Evolutionary conservation across 2,113 vertebrate genomes (phyloP), one percentile per base, ranked within the genome.

Genomic region (Xyrauchen texanus): DNA sequence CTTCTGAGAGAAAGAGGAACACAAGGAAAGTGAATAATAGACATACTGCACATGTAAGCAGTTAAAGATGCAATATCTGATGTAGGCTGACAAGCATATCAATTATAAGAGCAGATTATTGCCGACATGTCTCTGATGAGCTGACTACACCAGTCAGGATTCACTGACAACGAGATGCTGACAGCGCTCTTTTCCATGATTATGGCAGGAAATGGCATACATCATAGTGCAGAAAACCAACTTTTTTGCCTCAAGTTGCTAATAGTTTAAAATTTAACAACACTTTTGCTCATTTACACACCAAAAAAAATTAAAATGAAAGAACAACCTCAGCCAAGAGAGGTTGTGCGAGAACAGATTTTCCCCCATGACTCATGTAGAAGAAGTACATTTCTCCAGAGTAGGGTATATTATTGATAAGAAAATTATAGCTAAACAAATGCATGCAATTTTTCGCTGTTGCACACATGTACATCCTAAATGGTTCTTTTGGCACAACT

Each of bases 331-430:
- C n/a, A 15, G 6, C 55, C 55, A 58, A 74, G 42, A 8, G 46
- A 62, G 45, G 34, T 63, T 49, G 46, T 16, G 11, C 58, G 71
- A 63, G 58, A n/a, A 46, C 16, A 74, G 7, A 63, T 52, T 63
- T 42, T 46, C 49, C 16, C 49, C 71, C 71, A 42, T 63, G 71
- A 62, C 72, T 74, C 72, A 74, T 63, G 15, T 74, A 60, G 58
- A 74, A 74, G 58, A 63, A 74, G 63, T 74, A 63, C 13, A 73
- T 73, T 57, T 63, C 8, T 71, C 16, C 4, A 74, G 15, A 74
- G 60, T 34, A 34, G 1, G 21, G 21, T 62, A 34, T 34, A 62
- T 51, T 16, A 74, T 47, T 10, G 57, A 73, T n/a, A 73, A 51
- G 15, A 9, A 52, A 73, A 73, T 57, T 47, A 46, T 16, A n/a